A percentile compares a stretch with the other conserved stretches of the same genome.
phyloP scores from a whole-genome alignment of 2,797 vertebrate species.

The Sebastes minor region DNA sequence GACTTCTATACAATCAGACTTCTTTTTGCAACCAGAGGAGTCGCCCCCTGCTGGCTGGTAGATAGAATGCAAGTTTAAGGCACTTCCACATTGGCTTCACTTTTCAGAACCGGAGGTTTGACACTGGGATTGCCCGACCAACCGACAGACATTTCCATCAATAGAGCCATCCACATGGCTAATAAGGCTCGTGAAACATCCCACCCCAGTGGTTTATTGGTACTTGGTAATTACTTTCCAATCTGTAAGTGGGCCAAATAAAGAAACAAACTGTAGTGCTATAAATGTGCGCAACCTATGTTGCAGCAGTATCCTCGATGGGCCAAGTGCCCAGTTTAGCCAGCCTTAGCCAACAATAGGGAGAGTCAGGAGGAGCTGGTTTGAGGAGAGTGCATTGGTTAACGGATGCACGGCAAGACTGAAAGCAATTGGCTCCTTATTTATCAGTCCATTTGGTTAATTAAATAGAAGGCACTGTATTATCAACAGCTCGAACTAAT shows the following conservation, averaged over 20 bases:
- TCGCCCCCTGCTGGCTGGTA: too few species aligned
- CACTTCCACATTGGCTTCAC: too few species aligned
- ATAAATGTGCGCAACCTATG: not conserved
- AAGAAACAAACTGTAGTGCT: not conserved
- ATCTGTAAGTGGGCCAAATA: not conserved
- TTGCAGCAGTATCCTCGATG: not conserved
- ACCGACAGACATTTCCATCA: not conserved
- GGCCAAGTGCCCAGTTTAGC: not conserved
- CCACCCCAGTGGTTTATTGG: not conserved
- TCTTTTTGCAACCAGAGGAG: too few species aligned
- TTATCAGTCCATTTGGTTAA: conserved; percentile 75
- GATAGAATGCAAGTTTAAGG: too few species aligned
- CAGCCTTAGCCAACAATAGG: not conserved
- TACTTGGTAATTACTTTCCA: not conserved
- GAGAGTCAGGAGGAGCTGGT: not conserved
- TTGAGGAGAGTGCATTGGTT: not conserved
- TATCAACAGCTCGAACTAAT: conserved; percentile 79
- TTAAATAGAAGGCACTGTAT: conserved; percentile 68
- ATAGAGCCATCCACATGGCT: not conserved
- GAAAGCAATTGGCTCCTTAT: conserved; percentile 49
- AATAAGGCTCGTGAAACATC: not conserved
- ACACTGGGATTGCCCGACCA: too few species aligned
- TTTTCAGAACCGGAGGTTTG: too few species aligned
- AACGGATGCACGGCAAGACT: conserved; percentile 1
- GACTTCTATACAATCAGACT: too few species aligned